Percentiles rank a stretch among this genome's conserved stretches.
phyloP scores from a whole-genome alignment of 2,888 invertebrate genomes.

The Hyposoter didymator region DNA sequence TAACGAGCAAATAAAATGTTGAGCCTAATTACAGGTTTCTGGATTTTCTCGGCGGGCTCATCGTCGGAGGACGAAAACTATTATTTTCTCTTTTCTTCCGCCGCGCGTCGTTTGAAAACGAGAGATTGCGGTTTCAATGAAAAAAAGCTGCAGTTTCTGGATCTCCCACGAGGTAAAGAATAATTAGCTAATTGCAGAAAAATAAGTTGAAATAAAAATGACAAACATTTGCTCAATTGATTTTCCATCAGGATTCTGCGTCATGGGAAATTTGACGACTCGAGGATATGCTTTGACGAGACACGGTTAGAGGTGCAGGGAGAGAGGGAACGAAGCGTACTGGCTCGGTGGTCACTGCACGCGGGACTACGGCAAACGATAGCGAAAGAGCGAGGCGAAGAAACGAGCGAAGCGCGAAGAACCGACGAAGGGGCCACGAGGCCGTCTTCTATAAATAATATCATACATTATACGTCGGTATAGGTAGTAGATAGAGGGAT shows the following conservation, averaged over 20 bases:
- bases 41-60: conserved; percentile 6
- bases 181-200: not conserved
- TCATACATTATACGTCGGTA: conserved; percentile 70
- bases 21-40: conserved; percentile 36
- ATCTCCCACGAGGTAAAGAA: not conserved
- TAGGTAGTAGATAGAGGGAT: not conserved
- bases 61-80: conserved; percentile 1
- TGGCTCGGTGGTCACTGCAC: conserved; percentile 75
- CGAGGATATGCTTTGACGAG: not conserved
- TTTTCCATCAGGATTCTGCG: not conserved
- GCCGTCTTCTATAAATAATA: conserved; percentile 80
- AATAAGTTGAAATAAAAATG: not conserved
- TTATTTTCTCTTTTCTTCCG: conserved; percentile 40
- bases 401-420: conserved; percentile 58
- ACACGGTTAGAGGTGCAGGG: not conserved
- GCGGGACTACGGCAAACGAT: conserved; percentile 76
- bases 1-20: conserved; percentile 25
- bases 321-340: conserved; percentile 63
- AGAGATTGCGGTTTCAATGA: not conserved
- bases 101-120: conserved; percentile 24
- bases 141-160: not conserved
- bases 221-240: not conserved
- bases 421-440: conserved; percentile 67
- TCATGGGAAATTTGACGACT: not conserved
- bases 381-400: conserved; percentile 60